Base-by-base conservation (phyloP, 2,888 invertebrate genomes). In the Priocnemis perturbator region DNA sequence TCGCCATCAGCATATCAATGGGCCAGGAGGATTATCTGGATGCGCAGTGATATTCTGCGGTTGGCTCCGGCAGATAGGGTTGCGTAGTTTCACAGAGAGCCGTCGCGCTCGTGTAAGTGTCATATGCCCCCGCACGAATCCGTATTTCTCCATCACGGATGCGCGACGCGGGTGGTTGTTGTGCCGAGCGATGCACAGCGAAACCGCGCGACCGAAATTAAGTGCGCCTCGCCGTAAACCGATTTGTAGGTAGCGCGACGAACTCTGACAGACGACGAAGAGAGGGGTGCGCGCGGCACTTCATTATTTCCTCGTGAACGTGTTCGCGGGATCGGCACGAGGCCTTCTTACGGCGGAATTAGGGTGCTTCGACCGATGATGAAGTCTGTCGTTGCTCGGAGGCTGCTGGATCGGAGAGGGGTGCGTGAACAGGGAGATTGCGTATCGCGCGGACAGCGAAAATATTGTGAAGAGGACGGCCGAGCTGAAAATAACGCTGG, bases 1-100 rank as follows among this genome's bases (percentile, higher is more conserved):
- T 86, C 83, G 83, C 78, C 85, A 89, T 89, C 89, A 89, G 88
- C 89, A 89, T 89, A 89, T 89, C 88, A 89, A 89, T 89, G 82
- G 87, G 78, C 81, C 79, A 60, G 66, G 74, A 77, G 88, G 89
- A 89, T 89, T 87, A 89, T 88, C 88, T 84, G 85, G 86, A 86
- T 86, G 83, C 84, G 83, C 82, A 79, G 81, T 82, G 84, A 87
- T 87, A 86, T 84, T 85, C 86, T 76, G 87, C 82, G 89, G 88
- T 88, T 87, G 87, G 89, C 80, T 81, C 80, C 81, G 77, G 77
- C 80, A 88, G 89, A 89, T 89, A 89, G 89, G 89, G 89, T 88
- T 88, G 85, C 85, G 84, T 78, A 19, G 50, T 50, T 19, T 50
- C 50, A 19, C 19, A 19, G 50, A 19, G 50, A 19, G 4, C 37